Base-by-base conservation (phyloP, 2,888 invertebrate genomes). In the Lasioglossum calceatum region DNA sequence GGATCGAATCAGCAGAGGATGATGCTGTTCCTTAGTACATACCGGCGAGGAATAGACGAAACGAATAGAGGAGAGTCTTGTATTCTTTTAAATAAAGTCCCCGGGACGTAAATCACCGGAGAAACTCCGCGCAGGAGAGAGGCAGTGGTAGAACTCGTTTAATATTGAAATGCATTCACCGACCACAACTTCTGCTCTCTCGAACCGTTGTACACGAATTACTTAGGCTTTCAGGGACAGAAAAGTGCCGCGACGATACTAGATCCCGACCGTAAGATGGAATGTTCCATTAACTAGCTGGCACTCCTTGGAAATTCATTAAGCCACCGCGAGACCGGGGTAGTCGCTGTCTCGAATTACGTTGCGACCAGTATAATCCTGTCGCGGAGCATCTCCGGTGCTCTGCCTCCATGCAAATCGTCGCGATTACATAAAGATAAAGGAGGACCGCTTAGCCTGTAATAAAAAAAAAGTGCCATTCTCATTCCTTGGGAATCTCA, bases 101-200 rank as follows among this genome's bases (percentile, higher is more conserved):
- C 12, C 4, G 39, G 23, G 27, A 81, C 81, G 74, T 47, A 83
- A 83, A 83, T 83, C 58, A 47, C 36, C 14, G 23, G 16, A 50
- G 64, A 54, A 67, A 39, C 82, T 64, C 32, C 7, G 27, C 64
- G 64, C 36, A 16, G 79, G 61, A 42, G 27, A 50, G 72, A 67
- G 5, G 32, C 67, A 67, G 36, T 14, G 47, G 47, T 47, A 54
- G 73, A 58, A 70, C 82, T 70, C 58, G 82, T 83, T 83, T 75
- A 75, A 82, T 83, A 83, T 83, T 83, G 75, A 83, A 83, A 83
- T 83, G 47, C 47, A 81, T 81, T 83, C 82, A 73, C 12, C 72
- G 81, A 70, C 74, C 74, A 82, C 70, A 81, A 61, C 82, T 83
- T 83, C 32, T 81, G 64, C 19, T 50, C 23, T 50, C 70, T 58